A percentile compares a stretch with the other conserved stretches of the same genome.
Conservation (phyloP, 2,888 invertebrate genomes). For the Melanostoma mellinum region DNA sequence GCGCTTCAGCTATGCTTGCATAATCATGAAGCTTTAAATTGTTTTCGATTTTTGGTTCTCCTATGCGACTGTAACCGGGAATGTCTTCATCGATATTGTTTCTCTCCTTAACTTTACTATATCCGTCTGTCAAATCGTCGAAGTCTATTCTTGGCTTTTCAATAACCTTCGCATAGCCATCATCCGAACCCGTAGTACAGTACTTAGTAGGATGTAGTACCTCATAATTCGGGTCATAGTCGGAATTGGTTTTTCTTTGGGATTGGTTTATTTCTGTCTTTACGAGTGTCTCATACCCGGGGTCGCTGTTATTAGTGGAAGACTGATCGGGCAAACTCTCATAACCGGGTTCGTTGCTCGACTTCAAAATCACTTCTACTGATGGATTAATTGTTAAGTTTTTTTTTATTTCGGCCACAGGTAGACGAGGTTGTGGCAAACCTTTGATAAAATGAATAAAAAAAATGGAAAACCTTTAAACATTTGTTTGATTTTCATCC, state of each 20-base stretch:
- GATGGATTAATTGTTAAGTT: slow-evolving; percentile 43
- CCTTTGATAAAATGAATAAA: slow-evolving; percentile 21
- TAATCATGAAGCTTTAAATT: slow-evolving; percentile 78
- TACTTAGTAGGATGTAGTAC: slow-evolving; percentile 84
- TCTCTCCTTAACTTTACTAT: slow-evolving; percentile 78
- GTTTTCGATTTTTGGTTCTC: slow-evolving; percentile 76
- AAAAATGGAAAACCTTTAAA: not conserved
- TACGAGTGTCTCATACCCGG: slow-evolving; percentile 88
- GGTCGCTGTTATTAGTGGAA: slow-evolving; percentile 84
- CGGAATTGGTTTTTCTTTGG: slow-evolving; percentile 82
- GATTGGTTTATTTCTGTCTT: slow-evolving; percentile 74
- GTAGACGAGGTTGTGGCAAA: slow-evolving; percentile 37
- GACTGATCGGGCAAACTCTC: slow-evolving; percentile 69
- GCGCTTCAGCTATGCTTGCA: slow-evolving; percentile 81
- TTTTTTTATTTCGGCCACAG: slow-evolving; percentile 40
- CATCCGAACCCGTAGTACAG: slow-evolving; percentile 77
- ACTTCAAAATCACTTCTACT: slow-evolving; percentile 38
- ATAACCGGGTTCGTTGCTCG: slow-evolving; percentile 57
- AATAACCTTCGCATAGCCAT: slow-evolving; percentile 81
- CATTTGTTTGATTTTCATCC: no score
- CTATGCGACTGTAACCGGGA: slow-evolving; percentile 79
- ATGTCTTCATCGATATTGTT: slow-evolving; percentile 74
- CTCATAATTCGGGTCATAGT: slow-evolving; percentile 91
- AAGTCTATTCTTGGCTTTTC: slow-evolving; percentile 78
- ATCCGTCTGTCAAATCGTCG: slow-evolving; percentile 76